Evolutionary conservation across 2,888 invertebrate genomes (phyloP), one percentile per base, ranked within the genome.

Genomic region (Sicus ferrugineus): DNA sequence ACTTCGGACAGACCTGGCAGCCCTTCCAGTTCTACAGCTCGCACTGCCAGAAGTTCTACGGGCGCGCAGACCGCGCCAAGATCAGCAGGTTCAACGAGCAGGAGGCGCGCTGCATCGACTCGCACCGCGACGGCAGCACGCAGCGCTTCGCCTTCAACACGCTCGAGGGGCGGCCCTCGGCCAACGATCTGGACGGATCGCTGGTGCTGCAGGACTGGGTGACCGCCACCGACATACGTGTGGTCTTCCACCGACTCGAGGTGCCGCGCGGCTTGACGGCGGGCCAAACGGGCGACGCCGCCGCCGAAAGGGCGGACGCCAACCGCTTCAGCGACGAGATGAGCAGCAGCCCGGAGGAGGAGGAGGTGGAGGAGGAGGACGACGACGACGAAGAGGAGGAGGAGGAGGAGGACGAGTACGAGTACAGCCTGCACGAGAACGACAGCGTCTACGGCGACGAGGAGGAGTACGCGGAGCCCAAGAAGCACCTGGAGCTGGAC

Each of bases 121-220:
- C 94, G 62, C 95, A 94, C 78, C 87, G 93, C 90, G 84, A 89
- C 89, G 92, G 92, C 38, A 90, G 89, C 71, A 88, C 89, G 0
- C 90, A 92, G n/a, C 86, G 98, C 38, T 93, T 99, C 54, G 98
- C 98, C 0, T 99, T 99, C 86, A 96, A 96, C 81, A 98, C 98
- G 0, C 87, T 99, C 54, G 98, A 98, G 84, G 97, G 96, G 1
- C 90, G 98, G 2, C 98, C 98, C 0, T 96, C 96, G 73, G 96
- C 97, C 4, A 89, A 93, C 56, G 96, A 97, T 85, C 96, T 99
- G 82, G 98, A 99, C 83, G 92, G 93, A 78, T 97, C 96, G n/a
- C 94, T 97, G 0, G 97, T 98, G 6, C 89, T 99, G n/a, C 95
- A 96, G 86, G 99, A 99, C 86, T 99, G 98, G 98, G 97, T 98